Evolutionary conservation across 2,797 vertebrate species (phyloP).

Genomic region (Melanotaenia maccullochi): DNA sequence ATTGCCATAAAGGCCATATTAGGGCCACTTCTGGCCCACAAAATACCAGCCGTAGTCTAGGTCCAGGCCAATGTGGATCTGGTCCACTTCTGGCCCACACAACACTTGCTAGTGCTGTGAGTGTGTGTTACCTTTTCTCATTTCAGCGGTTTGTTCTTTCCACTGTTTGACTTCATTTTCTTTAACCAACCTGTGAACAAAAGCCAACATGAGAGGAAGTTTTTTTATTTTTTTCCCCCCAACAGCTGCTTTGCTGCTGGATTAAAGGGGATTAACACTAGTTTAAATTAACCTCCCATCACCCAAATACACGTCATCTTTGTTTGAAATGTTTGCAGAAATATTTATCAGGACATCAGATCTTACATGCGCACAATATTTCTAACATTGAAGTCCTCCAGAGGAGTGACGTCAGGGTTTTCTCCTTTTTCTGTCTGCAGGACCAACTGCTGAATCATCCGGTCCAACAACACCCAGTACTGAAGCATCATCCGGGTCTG

Average conservation of each 20-base stretch:
- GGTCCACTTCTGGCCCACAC: too few relatives aligned
- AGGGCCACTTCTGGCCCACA: too few relatives aligned
- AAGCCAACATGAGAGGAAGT: neutral
- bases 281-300: too few relatives aligned
- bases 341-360: neutral
- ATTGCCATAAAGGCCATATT: too few relatives aligned
- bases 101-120: too few relatives aligned
- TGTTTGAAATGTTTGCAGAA: too few relatives aligned
- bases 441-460: slow-evolving; percentile 95
- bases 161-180: slow-evolving; percentile 95
- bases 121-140: slow-evolving; percentile 90
- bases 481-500: slow-evolving; percentile 89
- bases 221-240: too few relatives aligned
- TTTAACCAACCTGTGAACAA: slow-evolving; percentile 88
- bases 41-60: too few relatives aligned
- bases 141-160: slow-evolving; percentile 97
- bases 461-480: slow-evolving; percentile 94
- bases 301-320: too few relatives aligned
- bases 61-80: too few relatives aligned
- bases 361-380: slow-evolving; percentile 92
- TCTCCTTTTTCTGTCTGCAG: slow-evolving; percentile 96
- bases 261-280: too few relatives aligned
- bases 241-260: too few relatives aligned
- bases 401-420: slow-evolving; percentile 90
- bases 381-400: slow-evolving; percentile 97